Conservation (phyloP, 1,140 invertebrate genomes). For the Colletes latitarsis region DNA sequence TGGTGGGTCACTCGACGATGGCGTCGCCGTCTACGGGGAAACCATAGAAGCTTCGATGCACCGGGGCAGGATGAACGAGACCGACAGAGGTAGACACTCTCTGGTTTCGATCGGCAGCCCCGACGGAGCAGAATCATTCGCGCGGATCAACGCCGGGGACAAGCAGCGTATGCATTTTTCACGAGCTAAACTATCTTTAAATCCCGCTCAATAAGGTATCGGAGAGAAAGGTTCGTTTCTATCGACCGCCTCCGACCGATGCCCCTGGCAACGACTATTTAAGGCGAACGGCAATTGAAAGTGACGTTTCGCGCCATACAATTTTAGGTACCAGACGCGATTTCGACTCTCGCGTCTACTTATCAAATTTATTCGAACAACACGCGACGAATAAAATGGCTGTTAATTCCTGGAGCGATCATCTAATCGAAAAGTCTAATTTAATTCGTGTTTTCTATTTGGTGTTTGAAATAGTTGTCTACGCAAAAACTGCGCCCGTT, state of each 20-base stretch:
- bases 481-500: too few species aligned
- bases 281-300: constrained; percentile 31
- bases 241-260: constrained; percentile 46
- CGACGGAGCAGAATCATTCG: constrained; percentile 34
- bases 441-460: too few species aligned
- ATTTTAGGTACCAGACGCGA: background rate
- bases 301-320: background rate
- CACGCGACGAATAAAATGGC: too few species aligned
- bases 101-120: background rate
- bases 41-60: constrained; percentile 27
- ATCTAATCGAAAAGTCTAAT: too few species aligned
- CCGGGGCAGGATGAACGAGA: background rate
- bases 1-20: constrained; percentile 5
- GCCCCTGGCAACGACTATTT: constrained; percentile 48
- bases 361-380: background rate
- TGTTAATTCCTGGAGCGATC: too few species aligned
- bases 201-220: constrained; percentile 53
- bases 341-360: background rate
- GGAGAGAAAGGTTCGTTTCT: constrained; percentile 38
- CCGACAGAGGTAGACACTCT: constrained; percentile 67
- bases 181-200: constrained; percentile 60
- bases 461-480: too few species aligned
- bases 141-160: constrained; percentile 5
- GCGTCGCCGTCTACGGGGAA: constrained; percentile 51
- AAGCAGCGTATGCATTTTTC: constrained; percentile 47